Conservation (phyloP, 2,888 invertebrate species). For the Parasteatoda lunata region DNA sequence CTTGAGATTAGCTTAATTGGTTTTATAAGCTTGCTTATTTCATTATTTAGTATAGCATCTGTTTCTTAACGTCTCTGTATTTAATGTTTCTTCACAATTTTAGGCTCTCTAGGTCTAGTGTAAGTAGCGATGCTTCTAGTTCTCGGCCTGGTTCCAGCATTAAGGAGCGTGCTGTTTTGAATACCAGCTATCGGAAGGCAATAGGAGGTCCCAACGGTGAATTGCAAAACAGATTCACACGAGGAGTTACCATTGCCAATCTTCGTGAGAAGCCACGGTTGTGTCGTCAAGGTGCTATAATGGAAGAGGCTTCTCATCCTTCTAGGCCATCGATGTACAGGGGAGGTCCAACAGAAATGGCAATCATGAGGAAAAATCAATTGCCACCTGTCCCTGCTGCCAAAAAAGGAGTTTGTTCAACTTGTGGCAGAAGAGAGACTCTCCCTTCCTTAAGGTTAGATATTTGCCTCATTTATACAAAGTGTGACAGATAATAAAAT, state of each 20-base stretch:
- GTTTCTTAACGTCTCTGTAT: too few relatives aligned
- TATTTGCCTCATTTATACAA: too few relatives aligned
- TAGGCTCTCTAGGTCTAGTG: slow-evolving; percentile 85
- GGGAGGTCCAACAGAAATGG: slow-evolving; percentile 52
- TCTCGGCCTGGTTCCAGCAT: slow-evolving; percentile 56
- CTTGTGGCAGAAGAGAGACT: slow-evolving; percentile 69
- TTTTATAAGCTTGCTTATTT: too few relatives aligned
- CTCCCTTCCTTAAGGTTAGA: slow-evolving; percentile 54
- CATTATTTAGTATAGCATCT: too few relatives aligned
- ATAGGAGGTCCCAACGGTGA: slow-evolving; percentile 47
- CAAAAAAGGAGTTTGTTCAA: slow-evolving; percentile 66
- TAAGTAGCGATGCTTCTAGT: slow-evolving; percentile 78
- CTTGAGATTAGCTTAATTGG: too few relatives aligned
- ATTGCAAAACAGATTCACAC: slow-evolving; percentile 42
- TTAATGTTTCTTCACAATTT: too few relatives aligned
- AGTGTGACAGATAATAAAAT: too few relatives aligned
- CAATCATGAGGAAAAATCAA: slow-evolving; percentile 43
- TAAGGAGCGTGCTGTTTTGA: slow-evolving; percentile 70
- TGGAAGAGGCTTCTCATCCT: slow-evolving; percentile 75
- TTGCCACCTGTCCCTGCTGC: slow-evolving; percentile 16
- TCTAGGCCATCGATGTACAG: slow-evolving; percentile 22
- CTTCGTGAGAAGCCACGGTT: slow-evolving; percentile 81
- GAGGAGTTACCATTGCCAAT: slow-evolving; percentile 46
- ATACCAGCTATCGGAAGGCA: slow-evolving; percentile 70
- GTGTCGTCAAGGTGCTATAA: slow-evolving; percentile 86